Evolutionary conservation across 2,888 invertebrate species (phyloP), one percentile per base, ranked within the genome.

Genomic region (Pomacea canaliculata): DNA sequence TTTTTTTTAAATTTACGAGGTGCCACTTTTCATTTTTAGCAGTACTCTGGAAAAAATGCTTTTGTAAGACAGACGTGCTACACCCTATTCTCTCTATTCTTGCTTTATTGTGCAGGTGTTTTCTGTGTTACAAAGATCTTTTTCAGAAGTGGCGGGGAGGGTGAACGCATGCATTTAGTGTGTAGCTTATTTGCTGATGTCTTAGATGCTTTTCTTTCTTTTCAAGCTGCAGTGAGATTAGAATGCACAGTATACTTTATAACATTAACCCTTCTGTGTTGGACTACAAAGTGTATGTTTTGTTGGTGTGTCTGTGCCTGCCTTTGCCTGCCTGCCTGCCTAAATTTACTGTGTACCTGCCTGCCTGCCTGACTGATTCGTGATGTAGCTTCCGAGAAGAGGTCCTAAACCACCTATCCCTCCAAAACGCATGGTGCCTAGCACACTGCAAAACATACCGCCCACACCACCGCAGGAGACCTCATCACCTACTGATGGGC

Each of bases 331-430:
- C 37, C 69, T 72, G 70, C 70, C n/a, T 73, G 66, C 73, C 63
- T 72, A 62, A 19, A 23, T 23, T 13, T 70, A 46, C 46, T 56
- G 51, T 56, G 51, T 56, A 56, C 51, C 51, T 56, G 51, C 16
- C 51, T 56, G 51, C 70, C 70, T 62, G 70, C 75, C 73, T 78
- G 81, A 70, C 74, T 71, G 66, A 56, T 13, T 56, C 16, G 51
- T 56, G 70, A 79, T 78, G 71, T 76, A 78, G 78, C 79, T 79
- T 69, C 79, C 85, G 23, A 86, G 85, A 74, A 83, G 83, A 73
- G 76, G 76, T 63, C 76, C 76, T 75, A 81, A 80, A 72, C 85
- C 86, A 8, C 81, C 81, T 37, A 79, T 86, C 23, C 84, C 85
- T 66, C 87, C 86, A 9, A 86, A 85, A 81, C 85, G 84, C 13